A percentile compares a stretch with the other conserved stretches of the same genome.
These are phyloP conservation scores for Oenanthe oenanthe DNA, from an alignment of 2,113 vertebrate genomes.

Conservation along the genomic window DNA sequence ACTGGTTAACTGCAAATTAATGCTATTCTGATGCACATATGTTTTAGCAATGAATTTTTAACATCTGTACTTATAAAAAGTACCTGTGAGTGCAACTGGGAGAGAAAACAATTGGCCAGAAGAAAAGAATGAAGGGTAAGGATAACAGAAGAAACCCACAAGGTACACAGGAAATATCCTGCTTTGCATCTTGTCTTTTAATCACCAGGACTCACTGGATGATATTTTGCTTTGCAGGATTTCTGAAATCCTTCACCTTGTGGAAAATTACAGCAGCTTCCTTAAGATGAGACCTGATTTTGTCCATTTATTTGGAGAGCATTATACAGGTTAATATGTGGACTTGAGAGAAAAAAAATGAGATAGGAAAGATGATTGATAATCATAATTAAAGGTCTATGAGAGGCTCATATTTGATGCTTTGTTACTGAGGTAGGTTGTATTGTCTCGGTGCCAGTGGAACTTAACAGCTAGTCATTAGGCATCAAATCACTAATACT, in stretches of 20 bases:
- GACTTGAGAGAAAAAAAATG: not conserved
- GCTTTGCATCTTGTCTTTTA: not conserved
- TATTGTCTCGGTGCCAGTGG: not conserved
- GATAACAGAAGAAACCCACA: not conserved
- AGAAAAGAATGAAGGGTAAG: not conserved
- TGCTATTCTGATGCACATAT: not conserved
- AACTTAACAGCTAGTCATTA: constrained; percentile 53
- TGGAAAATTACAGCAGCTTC: not conserved
- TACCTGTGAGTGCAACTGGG: not conserved
- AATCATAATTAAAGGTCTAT: constrained; percentile 38
- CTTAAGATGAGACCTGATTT: not conserved
- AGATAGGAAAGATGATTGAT: constrained; percentile 42
- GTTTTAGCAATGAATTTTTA: constrained; percentile 12
- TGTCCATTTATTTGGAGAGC: not conserved
- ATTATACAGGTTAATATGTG: not conserved
- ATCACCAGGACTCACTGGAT: not conserved
- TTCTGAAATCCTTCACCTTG: not conserved
- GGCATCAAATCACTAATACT: constrained; percentile 24
- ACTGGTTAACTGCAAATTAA: constrained; percentile 29
- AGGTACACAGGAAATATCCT: not conserved
- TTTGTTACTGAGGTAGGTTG: not conserved
- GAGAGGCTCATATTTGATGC: not conserved
- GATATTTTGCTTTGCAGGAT: not conserved
- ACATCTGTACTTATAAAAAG: not conserved
- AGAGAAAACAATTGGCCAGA: not conserved